These are phyloP conservation scores for Enteromius fasciolatus DNA, from an alignment of 2,797 vertebrate species.

Conservation along the genomic window DNA sequence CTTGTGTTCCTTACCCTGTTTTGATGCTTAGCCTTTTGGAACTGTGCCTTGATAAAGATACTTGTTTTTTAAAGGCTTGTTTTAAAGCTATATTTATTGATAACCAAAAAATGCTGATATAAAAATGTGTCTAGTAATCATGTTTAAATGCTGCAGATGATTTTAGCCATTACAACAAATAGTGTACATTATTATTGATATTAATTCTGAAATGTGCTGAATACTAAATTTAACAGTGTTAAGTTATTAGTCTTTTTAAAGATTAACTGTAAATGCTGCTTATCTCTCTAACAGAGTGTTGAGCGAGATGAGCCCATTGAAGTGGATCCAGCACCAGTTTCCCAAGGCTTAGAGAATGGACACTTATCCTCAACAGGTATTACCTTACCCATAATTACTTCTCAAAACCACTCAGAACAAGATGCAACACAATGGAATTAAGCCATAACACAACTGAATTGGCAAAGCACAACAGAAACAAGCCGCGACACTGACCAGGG, in stretches of 20 bases:
- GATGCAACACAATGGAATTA: background rate
- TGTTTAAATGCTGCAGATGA: background rate
- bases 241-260: background rate
- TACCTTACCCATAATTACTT: conserved; percentile 9
- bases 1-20: conserved; percentile 30
- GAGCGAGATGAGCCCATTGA: conserved; percentile 80
- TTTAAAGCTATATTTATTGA: background rate
- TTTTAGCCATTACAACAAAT: background rate
- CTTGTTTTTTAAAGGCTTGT: background rate
- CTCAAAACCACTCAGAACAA: background rate
- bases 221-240: background rate
- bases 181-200: background rate
- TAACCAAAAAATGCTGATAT: background rate
- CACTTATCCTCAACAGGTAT: conserved; percentile 70
- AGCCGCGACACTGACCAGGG: no score
- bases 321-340: conserved; percentile 68
- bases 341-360: conserved; percentile 70
- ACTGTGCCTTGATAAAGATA: background rate
- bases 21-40: background rate
- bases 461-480: background rate
- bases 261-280: background rate
- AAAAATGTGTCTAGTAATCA: background rate
- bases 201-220: background rate
- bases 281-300: conserved; percentile 72
- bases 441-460: background rate